Percentiles rank a stretch among this genome's conserved stretches.
These are phyloP conservation scores for Cirrhinus molitorella DNA, from an alignment of 2,797 vertebrate species.

Conservation along the genomic window DNA sequence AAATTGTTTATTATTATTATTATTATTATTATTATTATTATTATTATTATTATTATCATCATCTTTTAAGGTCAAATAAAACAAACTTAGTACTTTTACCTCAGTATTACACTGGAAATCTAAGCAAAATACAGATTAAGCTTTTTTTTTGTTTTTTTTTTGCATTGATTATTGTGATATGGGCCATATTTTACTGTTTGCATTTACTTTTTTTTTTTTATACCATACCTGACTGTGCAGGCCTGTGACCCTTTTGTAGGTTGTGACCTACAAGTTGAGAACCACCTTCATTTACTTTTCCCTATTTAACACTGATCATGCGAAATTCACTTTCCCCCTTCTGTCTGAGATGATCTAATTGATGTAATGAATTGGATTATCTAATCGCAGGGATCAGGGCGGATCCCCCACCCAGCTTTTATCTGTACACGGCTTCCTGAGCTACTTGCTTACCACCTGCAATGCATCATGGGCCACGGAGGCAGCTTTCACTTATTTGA, in stretches of 20 bases:
- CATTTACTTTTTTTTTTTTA: neutral
- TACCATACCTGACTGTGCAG: neutral
- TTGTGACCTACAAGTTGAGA: neutral
- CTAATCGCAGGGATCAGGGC: slow-evolving; percentile 78
- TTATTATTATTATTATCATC: no score
- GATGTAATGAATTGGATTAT: slow-evolving; percentile 85
- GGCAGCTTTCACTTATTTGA: slow-evolving; percentile 37
- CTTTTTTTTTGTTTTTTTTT: no score
- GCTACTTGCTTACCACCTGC: slow-evolving; percentile 66
- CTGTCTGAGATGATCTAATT: slow-evolving; percentile 74
- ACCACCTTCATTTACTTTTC: slow-evolving; percentile 36
- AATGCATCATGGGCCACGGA: slow-evolving; percentile 64
- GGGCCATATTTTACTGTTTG: neutral
- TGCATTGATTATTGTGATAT: neutral
- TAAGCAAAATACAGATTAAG: neutral
- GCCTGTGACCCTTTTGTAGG: neutral
- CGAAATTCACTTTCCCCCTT: slow-evolving; percentile 49
- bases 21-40: no score
- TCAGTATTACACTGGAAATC: neutral
- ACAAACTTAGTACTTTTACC: no score
- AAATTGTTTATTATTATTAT: no score
- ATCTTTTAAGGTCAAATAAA: no score
- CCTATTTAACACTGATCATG: slow-evolving; percentile 53
- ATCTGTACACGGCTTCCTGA: slow-evolving; percentile 78
- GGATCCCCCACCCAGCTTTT: slow-evolving; percentile 71